Base-by-base conservation (phyloP, 2,888 invertebrate species). In the Cerastis leucographa region DNA sequence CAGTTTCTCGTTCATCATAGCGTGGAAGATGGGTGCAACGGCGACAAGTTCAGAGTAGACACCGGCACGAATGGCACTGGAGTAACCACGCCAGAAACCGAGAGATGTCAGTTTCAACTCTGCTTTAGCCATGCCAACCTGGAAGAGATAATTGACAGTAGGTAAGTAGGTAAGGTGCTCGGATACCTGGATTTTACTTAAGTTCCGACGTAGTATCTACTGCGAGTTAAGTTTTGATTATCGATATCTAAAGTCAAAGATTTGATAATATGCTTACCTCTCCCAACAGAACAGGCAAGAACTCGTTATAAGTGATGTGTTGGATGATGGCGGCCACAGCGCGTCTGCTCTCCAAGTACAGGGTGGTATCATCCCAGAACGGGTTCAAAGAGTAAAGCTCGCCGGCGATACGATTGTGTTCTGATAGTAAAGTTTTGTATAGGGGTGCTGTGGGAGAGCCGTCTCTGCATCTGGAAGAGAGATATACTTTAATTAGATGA, bases 251-350 rank as follows among this genome's bases (percentile, higher is more conserved):
- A 51, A 54, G 11, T 11, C 51, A 54, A 54, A 54, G 12, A 25
- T 14, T 56, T 2, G 7, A 7, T 25, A 56, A 56, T 8, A 35
- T 35, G 29, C 94, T 96, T 93, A 98, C 98, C 97, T 98, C 97
- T 78, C 98, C 98, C 66, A 99, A 93, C 19, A 98, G 96, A 73
- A 98, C 97, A 0, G 98, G 98, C 76, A 98, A 94, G 94, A 98
- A 99, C 92, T 99, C 99, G 89, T 98, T 98, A 92, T 97, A 98
- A 0, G 99, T 98, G 75, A 99, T 98, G 89, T 98, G 98, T 85
- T 99, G 99, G 61, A 99, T 97, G 92, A 98, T 97, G 0, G 98
- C 98, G 0, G 98, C 97, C 19, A 98, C 97, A 19, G 98, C 97
- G 67, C 98, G 96, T 71, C 98, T 97, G 6, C 98, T 97, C 92